phyloP scores from a whole-genome alignment of 1,140 invertebrate species.

The Onthophagus taurus region DNA sequence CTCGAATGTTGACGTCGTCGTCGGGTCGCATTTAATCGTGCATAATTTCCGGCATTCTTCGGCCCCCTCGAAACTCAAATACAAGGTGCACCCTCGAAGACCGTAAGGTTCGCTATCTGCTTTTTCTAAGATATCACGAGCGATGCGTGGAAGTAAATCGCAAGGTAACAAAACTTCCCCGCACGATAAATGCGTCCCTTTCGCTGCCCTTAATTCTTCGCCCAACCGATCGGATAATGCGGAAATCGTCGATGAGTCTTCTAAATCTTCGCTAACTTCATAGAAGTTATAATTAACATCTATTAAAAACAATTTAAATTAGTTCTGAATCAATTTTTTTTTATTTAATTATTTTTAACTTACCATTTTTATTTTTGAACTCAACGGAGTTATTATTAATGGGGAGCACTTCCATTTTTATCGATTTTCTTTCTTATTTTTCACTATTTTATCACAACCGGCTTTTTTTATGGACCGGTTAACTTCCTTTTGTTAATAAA shows the following conservation, averaged over 20 bases:
- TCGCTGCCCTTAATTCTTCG: slow-evolving; percentile 63
- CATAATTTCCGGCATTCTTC: slow-evolving; percentile 49
- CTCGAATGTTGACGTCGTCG: slow-evolving; percentile 76
- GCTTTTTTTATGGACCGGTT: too few species aligned
- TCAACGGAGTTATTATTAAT: slow-evolving; percentile 17
- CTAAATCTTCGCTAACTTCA: neutral
- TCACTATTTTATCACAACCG: too few species aligned
- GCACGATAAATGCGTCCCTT: slow-evolving; percentile 64
- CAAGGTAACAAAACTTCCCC: slow-evolving; percentile 73
- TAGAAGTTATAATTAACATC: slow-evolving; percentile 1
- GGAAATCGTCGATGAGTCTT: slow-evolving; percentile 31
- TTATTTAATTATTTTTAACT: neutral
- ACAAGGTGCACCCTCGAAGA: slow-evolving; percentile 64
- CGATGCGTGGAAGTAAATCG: slow-evolving; percentile 63
- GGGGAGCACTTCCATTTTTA: slow-evolving; percentile 18
- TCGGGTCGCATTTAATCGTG: slow-evolving; percentile 67
- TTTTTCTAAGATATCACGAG: slow-evolving; percentile 64
- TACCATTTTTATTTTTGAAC: slow-evolving; percentile 18
- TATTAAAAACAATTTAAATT: neutral
- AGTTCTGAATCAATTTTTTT: slow-evolving; percentile 1
- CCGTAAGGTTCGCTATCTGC: slow-evolving; percentile 80
- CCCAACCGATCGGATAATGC: slow-evolving; percentile 62
- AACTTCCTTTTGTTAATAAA: too few species aligned
- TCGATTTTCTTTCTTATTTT: neutral
- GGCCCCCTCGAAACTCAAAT: slow-evolving; percentile 63